Conservation (phyloP, 1,140 invertebrate species). For the Lucilia sericata region DNA sequence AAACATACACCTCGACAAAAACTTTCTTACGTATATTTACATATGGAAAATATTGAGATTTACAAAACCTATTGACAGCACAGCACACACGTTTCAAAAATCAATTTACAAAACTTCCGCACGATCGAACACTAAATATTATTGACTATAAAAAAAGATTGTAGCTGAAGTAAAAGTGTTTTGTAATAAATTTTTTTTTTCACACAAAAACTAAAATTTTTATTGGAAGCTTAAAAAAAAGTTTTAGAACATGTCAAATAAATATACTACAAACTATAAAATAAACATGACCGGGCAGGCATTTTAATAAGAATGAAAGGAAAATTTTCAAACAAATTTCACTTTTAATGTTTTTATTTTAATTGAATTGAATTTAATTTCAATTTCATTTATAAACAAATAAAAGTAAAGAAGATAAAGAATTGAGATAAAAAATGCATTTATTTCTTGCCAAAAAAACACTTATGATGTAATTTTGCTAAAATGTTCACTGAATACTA, state of each 20-base stretch:
- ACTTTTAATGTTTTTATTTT: constrained; percentile 30
- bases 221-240: not conserved
- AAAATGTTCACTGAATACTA: not conserved
- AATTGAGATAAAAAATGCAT: not conserved
- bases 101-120: constrained; percentile 37
- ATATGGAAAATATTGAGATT: not conserved
- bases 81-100: constrained; percentile 29
- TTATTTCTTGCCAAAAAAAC: constrained; percentile 33
- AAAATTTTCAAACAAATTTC: constrained; percentile 24
- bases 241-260: not conserved
- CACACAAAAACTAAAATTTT: not conserved
- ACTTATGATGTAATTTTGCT: not conserved
- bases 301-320: not conserved
- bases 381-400: constrained; percentile 36
- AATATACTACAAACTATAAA: not conserved
- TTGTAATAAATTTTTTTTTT: not conserved
- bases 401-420: not conserved
- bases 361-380: not conserved
- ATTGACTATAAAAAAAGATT: not conserved
- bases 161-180: not conserved
- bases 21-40: not conserved
- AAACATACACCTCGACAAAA: not conserved
- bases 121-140: constrained; percentile 25
- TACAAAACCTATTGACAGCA: constrained; percentile 23
- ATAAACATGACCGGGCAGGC: not conserved